A percentile compares a stretch with the other conserved stretches of the same genome.
phyloP scores from a whole-genome alignment of 2,797 vertebrate species.

The Melanogrammus aeglefinus region DNA sequence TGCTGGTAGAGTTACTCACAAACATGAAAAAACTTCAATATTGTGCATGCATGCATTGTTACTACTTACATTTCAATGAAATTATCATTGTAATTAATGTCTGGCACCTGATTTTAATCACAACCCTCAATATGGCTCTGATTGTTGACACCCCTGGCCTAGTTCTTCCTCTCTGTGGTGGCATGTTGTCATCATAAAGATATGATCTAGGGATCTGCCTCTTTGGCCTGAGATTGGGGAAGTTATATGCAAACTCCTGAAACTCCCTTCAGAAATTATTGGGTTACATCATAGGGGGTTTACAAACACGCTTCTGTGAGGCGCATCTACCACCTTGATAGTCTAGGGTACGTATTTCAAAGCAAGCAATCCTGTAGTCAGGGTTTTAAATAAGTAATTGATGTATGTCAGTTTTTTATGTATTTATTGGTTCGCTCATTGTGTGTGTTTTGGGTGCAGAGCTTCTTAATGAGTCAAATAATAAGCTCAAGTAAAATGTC shows the following conservation, averaged over 20 bases:
- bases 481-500: not conserved
- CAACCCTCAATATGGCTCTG: not conserved
- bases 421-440: no score
- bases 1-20: no score
- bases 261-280: constrained; percentile 78
- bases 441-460: not conserved
- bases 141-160: no score
- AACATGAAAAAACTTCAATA: no score
- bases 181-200: constrained; percentile 75
- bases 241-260: constrained; percentile 30
- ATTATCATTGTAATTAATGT: no score
- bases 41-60: no score
- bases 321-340: not conserved
- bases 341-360: not conserved
- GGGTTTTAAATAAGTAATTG: no score
- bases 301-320: not conserved
- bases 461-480: not conserved
- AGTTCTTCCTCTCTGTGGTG: constrained; percentile 74
- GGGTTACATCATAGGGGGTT: constrained; percentile 62
- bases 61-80: no score
- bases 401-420: no score
- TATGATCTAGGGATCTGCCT: constrained; percentile 58
- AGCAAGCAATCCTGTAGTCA: not conserved
- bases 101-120: no score
- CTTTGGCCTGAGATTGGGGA: not conserved